phyloP scores from a whole-genome alignment of 2,888 invertebrate genomes.

The Tubulanus polymorphus region DNA sequence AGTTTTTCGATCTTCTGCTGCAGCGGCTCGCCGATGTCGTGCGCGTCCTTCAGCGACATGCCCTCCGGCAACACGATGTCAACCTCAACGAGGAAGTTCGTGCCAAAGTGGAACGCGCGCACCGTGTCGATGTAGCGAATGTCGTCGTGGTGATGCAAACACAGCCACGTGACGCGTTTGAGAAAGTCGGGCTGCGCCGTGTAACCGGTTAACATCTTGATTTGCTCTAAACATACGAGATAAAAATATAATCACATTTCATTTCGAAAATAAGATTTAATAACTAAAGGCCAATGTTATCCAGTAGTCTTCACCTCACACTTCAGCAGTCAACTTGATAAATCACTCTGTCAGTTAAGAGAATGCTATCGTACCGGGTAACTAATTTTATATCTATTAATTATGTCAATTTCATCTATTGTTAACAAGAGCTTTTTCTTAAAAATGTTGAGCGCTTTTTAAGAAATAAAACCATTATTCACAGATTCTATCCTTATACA shows the following conservation, averaged over 20 bases:
- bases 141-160: conserved; percentile 44
- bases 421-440: too few relatives aligned
- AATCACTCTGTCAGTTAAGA: too few relatives aligned
- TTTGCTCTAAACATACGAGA: conserved; percentile 37
- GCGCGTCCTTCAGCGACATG: conserved; percentile 53
- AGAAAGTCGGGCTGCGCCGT: conserved; percentile 49
- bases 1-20: conserved; percentile 56
- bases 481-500: too few relatives aligned
- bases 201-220: conserved; percentile 46
- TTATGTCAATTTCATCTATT: too few relatives aligned
- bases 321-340: too few relatives aligned
- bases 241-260: background rate
- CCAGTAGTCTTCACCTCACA: too few relatives aligned
- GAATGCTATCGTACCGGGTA: too few relatives aligned
- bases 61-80: conserved; percentile 54
- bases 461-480: too few relatives aligned
- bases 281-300: too few relatives aligned
- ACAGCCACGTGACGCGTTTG: conserved; percentile 50
- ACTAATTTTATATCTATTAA: too few relatives aligned
- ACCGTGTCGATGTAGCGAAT: conserved; percentile 55
- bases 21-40: conserved; percentile 56
- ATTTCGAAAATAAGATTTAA: too few relatives aligned
- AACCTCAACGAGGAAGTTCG: conserved; percentile 54
- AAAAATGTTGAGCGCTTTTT: too few relatives aligned
- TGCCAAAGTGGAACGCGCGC: conserved; percentile 57